Base-by-base conservation (phyloP, 2,888 invertebrate genomes). In the Anarsia innoxiella region DNA sequence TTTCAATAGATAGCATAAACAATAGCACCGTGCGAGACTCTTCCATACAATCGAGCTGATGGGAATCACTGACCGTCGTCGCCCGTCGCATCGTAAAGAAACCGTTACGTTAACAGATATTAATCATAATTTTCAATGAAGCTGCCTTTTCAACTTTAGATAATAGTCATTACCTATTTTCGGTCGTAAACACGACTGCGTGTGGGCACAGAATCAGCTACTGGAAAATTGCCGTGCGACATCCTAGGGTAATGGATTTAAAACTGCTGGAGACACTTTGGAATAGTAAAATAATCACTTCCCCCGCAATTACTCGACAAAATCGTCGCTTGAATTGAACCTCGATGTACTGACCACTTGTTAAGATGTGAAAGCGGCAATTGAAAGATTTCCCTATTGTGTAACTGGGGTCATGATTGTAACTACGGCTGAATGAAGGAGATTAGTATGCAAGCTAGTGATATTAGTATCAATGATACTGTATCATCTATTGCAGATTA, bases 71-170 rank as follows among this genome's bases (percentile, higher is more conserved):
- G 39, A 41, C 40, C 37, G 32, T 19, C 53, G 45, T 44, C 44
- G n/a, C n/a, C 53, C 50, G 59, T 55, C 23, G 26, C 26, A 12
- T 50, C 48, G n/a, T n/a, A n/a, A 48, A 51, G 25, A 44, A 59
- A 74, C 83, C 82, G 83, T 83, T 83, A 84, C 57, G 71, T 71
- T 77, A 78, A 78, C 73, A 72, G 80, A 82, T 83, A 83, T 84
- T 83, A 84, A 84, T 84, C 83, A 84, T 82, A 83, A 83, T 84
- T 83, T 82, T 75, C 78, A 79, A 76, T 80, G 78, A 76, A 74
- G 66, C 65, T 59, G 61, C 65, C 68, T 76, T 76, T 66, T 73
- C 65, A 70, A 69, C 74, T 70, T 70, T 63, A 66, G 72, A 83
- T 83, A 70, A 82, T 82, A 76, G 79, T 79, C 78, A 83, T 83